A percentile compares a stretch with the other conserved stretches of the same genome.
These are phyloP conservation scores for Gadopsis marmoratus DNA, from an alignment of 2,797 vertebrate species.

Conservation along the genomic window DNA sequence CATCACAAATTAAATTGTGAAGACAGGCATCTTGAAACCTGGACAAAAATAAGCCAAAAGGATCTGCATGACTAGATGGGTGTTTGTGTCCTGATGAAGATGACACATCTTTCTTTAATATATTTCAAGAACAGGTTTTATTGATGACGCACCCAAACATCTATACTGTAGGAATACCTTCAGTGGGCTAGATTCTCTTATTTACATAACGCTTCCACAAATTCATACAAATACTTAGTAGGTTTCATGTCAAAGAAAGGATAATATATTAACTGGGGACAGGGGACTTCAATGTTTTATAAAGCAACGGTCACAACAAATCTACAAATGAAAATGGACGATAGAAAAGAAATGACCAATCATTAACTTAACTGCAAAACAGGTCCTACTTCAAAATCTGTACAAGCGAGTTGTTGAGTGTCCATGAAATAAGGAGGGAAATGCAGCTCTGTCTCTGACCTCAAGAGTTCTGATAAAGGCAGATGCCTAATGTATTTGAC, in stretches of 20 bases:
- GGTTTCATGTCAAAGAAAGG: conserved; percentile 82
- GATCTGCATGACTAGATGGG: not conserved
- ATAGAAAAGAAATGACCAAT: conserved; percentile 71
- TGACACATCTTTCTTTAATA: conserved; percentile 56
- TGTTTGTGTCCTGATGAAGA: not conserved
- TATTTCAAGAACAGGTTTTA: conserved; percentile 79
- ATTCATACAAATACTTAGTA: conserved; percentile 84
- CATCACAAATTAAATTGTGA: not conserved
- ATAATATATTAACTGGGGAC: conserved; percentile 80
- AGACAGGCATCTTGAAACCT: not conserved
- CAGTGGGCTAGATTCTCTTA: conserved; percentile 80
- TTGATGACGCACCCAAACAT: conserved; percentile 80
- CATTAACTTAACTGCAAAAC: conserved; percentile 77
- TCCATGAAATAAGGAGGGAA: conserved; percentile 63
- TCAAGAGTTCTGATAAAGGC: conserved; percentile 56
- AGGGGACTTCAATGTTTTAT: conserved; percentile 74
- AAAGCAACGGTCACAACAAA: conserved; percentile 86
- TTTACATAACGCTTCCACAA: conserved; percentile 83
- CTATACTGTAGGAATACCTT: conserved; percentile 78
- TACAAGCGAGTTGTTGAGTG: conserved; percentile 72
- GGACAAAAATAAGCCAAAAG: not conserved
- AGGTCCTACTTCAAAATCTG: conserved; percentile 78
- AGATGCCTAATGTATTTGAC: conserved; percentile 42
- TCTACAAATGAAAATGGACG: conserved; percentile 85
- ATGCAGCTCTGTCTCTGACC: conserved; percentile 53